A percentile compares a stretch with the other conserved stretches of the same genome.
These are phyloP conservation scores for Grammomys surdaster DNA, from an alignment of 2,113 vertebrate genomes.

Conservation along the genomic window DNA sequence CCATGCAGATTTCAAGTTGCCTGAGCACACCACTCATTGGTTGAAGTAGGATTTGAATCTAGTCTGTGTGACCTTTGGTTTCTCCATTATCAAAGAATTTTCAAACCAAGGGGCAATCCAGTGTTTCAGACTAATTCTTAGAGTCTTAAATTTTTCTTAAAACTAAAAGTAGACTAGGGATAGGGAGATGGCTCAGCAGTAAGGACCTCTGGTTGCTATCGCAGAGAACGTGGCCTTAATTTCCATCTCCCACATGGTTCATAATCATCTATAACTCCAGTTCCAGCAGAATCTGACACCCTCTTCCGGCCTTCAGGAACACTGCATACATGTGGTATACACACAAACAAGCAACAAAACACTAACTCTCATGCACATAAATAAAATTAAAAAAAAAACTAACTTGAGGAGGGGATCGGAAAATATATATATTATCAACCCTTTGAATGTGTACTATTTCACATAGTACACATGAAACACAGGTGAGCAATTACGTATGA, in stretches of 20 bases:
- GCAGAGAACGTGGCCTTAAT: neutral
- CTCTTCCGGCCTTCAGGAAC: neutral
- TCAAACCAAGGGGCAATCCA: neutral
- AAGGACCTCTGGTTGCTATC: neutral
- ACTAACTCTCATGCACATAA: neutral
- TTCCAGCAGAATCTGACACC: too few species aligned
- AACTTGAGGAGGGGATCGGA: neutral
- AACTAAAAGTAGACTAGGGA: neutral
- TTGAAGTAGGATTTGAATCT: neutral
- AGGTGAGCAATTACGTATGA: neutral
- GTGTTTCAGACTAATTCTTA: constrained; percentile 10
- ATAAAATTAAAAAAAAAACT: neutral
- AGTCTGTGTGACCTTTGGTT: neutral
- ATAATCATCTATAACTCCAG: neutral
- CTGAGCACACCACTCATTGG: neutral
- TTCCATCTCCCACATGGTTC: neutral
- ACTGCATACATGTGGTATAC: neutral
- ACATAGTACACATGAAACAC: neutral
- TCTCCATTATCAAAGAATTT: neutral
- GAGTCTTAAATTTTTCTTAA: neutral
- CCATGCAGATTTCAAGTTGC: too few species aligned
- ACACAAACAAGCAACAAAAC: neutral
- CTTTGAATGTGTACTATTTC: neutral
- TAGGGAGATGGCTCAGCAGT: too few species aligned
- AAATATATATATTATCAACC: neutral